Base-by-base conservation (phyloP, 2,797 vertebrate genomes). In the Megalops cyprinoides region DNA sequence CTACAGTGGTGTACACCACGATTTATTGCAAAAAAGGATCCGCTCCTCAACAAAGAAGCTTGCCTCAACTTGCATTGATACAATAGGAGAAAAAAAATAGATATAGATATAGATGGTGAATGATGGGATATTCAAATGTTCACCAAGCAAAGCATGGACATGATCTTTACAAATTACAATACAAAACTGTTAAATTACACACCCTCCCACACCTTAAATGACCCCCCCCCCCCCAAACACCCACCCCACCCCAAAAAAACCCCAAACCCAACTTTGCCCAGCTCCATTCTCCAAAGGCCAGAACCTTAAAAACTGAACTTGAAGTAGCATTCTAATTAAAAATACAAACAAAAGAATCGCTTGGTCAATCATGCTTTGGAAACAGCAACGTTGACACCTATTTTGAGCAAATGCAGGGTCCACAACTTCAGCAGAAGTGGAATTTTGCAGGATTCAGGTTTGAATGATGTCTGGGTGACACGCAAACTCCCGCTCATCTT, bases 1-100 rank as follows among this genome's bases (percentile, higher is more conserved):
- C 83, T 83, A 89, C 23, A 85, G 91, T 89, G 91, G 85, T 77
- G 89, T 85, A 90, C 89, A 92, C 88, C 90, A 91, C 87, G 87
- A 88, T 94, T 94, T 94, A 90, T 93, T 94, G 89, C 84, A 90
- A 91, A 93, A n/a, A 87, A 83, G 88, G 90, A 89, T 86, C 48
- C 81, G 77, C 82, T 87, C 78, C 84, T 76, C 83, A 82, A 51
- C 31, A 85, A 20, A 82, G 79, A 87, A 83, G 79, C 85, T 79
- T 55, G 81, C 78, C 65, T 81, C 60, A 79, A 71, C 78, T 73
- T 75, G 82, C 86, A 90, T 87, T 87, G 85, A 86, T 79, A 91
- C 88, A 87, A 85, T 82, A 87, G 84, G 79, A 84, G 77, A 86
- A 60, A 81, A 51, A 74, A 74, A 42, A 81, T 76, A 75, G 6